Evolutionary conservation across 2,888 invertebrate species (phyloP), one percentile per base, ranked within the genome.

Genomic region (Thecophora atra): DNA sequence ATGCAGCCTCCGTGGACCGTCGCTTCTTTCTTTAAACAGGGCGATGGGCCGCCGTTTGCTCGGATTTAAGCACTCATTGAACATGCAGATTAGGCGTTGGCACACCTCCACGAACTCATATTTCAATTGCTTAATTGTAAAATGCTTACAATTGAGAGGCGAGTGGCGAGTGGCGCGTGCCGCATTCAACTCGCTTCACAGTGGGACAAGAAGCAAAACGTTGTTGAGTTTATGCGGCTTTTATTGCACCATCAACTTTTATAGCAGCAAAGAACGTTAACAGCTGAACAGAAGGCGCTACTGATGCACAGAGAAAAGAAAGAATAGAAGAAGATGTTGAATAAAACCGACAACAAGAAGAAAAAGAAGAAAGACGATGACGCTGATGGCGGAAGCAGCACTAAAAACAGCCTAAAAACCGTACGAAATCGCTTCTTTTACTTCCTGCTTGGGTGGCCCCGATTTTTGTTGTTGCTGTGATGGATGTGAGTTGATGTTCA

Each of bases 41-140:
- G 58, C 28, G 17, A 4, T 28, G 24, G 58, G 58, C 58, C 17
- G 26, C 58, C 5, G 26, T 13, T 58, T 24, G 28, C 58, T 58
- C 26, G 26, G 24, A 26, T 28, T 58, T 15, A 17, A 24, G 26
- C 58, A 54, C 19, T 3, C 54, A 54, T 21, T 37, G 37, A 37
- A 11, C 37, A 37, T 11, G 37, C 1, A 37, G 37, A 37, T 47
- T 5, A 11, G 47, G 47, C 17, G 15, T 47, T n/a, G 37, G 30
- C 19, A n/a, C 11, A 65, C 17, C 19, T n/a, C 28, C 24, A 24
- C 64, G 13, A 51, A 26, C 28, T 80, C 79, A 82, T 82, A 81
- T 81, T 82, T 81, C 80, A 83, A 83, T 84, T 81, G 81, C 79
- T 79, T 84, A 84, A 83, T 83, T 84, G 81, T 78, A 78, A 82